A percentile compares a stretch with the other conserved stretches of the same genome.
phyloP scores from a whole-genome alignment of 2,888 invertebrate species.

The Linnaemya tessellans region DNA sequence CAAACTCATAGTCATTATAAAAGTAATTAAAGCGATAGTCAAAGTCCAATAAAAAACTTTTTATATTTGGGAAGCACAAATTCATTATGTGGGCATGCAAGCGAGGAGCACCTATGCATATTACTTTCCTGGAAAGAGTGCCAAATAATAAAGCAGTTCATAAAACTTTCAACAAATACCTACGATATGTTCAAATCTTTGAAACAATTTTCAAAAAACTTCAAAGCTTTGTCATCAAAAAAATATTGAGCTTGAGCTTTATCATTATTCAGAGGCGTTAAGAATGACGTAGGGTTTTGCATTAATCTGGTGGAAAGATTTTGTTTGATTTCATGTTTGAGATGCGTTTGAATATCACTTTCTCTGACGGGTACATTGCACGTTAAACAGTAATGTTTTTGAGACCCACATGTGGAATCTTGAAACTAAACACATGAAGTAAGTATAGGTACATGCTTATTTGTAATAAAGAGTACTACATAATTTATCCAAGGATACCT shows the following conservation, averaged over 20 bases:
- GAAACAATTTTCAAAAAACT: slow-evolving; percentile 87
- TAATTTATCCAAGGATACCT: slow-evolving; percentile 61
- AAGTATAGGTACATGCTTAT: not conserved
- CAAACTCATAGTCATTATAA: slow-evolving; percentile 87
- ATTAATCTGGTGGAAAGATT: slow-evolving; percentile 86
- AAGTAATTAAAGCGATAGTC: slow-evolving; percentile 90
- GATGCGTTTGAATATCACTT: slow-evolving; percentile 83
- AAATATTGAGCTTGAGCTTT: slow-evolving; percentile 95
- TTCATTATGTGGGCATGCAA: slow-evolving; percentile 87
- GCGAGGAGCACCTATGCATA: slow-evolving; percentile 95
- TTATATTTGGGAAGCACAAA: slow-evolving; percentile 80
- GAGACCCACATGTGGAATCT: slow-evolving; percentile 21
- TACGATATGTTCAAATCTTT: slow-evolving; percentile 86
- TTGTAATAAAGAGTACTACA: not conserved
- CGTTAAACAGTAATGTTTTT: slow-evolving; percentile 86
- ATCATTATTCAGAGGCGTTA: slow-evolving; percentile 88
- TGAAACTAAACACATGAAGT: slow-evolving; percentile 40
- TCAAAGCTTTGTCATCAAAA: slow-evolving; percentile 88
- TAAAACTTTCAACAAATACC: slow-evolving; percentile 54
- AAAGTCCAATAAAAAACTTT: slow-evolving; percentile 90
- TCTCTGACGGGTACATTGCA: slow-evolving; percentile 85
- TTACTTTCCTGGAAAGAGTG: slow-evolving; percentile 85
- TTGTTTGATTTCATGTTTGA: slow-evolving; percentile 84
- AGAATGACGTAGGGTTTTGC: slow-evolving; percentile 86
- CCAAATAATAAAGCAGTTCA: not conserved